These are phyloP conservation scores for Leistus spinibarbis DNA, from an alignment of 2,888 invertebrate species.

Conservation along the genomic window DNA sequence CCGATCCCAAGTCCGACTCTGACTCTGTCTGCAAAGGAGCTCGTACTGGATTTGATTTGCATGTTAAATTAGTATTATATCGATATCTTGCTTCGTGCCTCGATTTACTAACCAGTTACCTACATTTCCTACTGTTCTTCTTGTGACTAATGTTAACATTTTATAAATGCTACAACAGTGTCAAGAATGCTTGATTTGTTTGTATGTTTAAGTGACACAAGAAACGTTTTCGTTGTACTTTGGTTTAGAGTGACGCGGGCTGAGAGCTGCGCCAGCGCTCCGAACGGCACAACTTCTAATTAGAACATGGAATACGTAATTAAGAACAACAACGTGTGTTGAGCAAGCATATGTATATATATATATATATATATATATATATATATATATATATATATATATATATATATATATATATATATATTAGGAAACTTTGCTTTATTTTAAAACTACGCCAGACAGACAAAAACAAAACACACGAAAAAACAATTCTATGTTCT, in stretches of 20 bases:
- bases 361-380: background rate
- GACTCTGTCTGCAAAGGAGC: slow-evolving; percentile 17
- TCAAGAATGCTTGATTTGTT: background rate
- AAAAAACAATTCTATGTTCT: no score
- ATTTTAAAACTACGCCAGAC: background rate
- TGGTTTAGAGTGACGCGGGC: background rate
- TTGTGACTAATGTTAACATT: no score
- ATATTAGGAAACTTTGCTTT: background rate
- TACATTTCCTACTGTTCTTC: no score
- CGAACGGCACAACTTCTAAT: background rate
- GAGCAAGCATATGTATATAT: background rate
- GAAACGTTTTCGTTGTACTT: background rate
- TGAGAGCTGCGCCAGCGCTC: background rate
- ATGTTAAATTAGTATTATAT: slow-evolving; percentile 39
- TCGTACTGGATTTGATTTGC: slow-evolving; percentile 29
- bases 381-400: background rate
- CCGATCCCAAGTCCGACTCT: slow-evolving; percentile 1
- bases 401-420: background rate
- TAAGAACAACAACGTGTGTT: background rate
- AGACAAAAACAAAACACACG: background rate
- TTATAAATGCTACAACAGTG: background rate
- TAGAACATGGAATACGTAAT: background rate
- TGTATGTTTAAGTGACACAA: background rate
- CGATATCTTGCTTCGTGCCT: slow-evolving; percentile 28
- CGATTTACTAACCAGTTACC: slow-evolving; percentile 27